Evolutionary conservation across 2,888 invertebrate species (phyloP).

Genomic region (Thymelicus acteon): DNA sequence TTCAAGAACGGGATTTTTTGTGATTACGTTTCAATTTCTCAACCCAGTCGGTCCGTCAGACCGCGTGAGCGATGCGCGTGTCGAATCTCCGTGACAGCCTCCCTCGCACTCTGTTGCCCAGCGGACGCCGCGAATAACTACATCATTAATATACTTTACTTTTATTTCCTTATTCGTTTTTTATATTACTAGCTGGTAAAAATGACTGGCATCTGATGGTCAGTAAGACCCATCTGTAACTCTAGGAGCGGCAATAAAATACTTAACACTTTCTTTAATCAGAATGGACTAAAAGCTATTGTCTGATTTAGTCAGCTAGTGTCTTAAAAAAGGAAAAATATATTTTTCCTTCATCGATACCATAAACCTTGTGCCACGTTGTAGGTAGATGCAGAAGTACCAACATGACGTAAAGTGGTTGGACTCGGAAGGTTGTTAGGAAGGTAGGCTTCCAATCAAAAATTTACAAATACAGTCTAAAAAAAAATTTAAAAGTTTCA

Average conservation of each 20-base stretch:
- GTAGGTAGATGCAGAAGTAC: too few species aligned
- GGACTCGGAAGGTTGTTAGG: too few species aligned
- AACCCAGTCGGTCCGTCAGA: conserved; percentile 78
- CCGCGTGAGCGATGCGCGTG: conserved; percentile 74
- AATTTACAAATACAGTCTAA: too few species aligned
- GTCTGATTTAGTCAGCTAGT: too few species aligned
- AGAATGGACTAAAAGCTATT: too few species aligned
- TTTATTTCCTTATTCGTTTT: conserved; percentile 10
- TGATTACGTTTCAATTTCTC: conserved; percentile 79
- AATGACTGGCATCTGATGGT: too few species aligned
- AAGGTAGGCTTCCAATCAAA: too few species aligned
- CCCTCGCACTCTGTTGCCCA: conserved; percentile 42
- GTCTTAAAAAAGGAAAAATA: background rate
- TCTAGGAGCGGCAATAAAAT: too few species aligned
- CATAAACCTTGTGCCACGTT: background rate
- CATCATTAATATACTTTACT: conserved; percentile 31
- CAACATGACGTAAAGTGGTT: too few species aligned
- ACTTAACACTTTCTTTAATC: too few species aligned
- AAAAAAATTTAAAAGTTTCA: background rate
- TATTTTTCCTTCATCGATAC: background rate
- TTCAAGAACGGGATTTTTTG: conserved; percentile 54
- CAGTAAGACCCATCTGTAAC: too few species aligned
- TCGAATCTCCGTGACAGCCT: conserved; percentile 63
- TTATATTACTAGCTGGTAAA: background rate
- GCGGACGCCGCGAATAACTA: conserved; percentile 29